These are phyloP conservation scores for Ascaphus truei DNA, from an alignment of 2,113 vertebrate species.

Conservation along the genomic window DNA sequence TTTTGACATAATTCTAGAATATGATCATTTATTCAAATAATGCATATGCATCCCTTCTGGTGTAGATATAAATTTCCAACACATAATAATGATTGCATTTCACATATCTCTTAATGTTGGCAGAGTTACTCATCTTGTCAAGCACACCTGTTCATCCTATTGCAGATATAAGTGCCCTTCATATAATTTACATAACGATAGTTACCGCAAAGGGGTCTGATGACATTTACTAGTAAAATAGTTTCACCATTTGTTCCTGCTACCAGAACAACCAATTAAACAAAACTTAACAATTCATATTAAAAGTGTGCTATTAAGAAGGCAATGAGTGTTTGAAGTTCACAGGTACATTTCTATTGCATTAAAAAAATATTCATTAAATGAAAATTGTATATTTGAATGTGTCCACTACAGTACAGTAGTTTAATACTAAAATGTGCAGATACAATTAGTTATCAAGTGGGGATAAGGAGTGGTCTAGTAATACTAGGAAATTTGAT, in stretches of 20 bases:
- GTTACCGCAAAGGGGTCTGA: neutral
- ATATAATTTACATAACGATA: neutral
- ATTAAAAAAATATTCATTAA: too few relatives aligned
- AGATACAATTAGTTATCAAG: too few relatives aligned
- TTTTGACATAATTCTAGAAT: neutral
- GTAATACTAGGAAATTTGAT: too few relatives aligned
- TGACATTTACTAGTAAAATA: neutral
- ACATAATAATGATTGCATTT: neutral
- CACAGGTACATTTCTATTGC: too few relatives aligned
- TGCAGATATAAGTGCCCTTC: neutral
- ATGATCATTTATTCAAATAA: neutral
- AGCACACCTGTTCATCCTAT: rapidly evolving
- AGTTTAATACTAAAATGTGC: too few relatives aligned
- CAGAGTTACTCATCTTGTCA: neutral
- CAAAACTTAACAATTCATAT: too few relatives aligned
- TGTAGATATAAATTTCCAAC: neutral
- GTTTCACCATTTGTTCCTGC: neutral
- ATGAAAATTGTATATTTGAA: too few relatives aligned
- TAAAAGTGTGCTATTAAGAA: slow-evolving; percentile 33
- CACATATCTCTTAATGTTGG: neutral
- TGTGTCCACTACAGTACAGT: too few relatives aligned
- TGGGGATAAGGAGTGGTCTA: too few relatives aligned
- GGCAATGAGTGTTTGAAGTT: slow-evolving; percentile 29
- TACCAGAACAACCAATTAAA: slow-evolving; percentile 3
- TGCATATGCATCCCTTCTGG: neutral